These are phyloP conservation scores for Pluvialis apricaria DNA, from an alignment of 2,113 vertebrate genomes.

Conservation along the genomic window DNA sequence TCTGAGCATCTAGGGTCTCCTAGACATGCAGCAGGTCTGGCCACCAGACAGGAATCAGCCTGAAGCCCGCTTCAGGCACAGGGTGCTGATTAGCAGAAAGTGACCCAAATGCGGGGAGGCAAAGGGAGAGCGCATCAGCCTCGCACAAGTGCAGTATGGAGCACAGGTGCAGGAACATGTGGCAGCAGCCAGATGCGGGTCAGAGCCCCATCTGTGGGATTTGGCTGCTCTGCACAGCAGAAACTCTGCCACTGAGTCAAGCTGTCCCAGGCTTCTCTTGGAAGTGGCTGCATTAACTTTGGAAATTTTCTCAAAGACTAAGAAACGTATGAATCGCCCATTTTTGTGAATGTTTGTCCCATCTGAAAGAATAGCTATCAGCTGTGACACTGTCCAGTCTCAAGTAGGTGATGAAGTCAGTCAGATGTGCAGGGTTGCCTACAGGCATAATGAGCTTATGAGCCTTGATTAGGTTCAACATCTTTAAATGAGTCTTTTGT, in stretches of 20 bases:
- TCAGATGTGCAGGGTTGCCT: not conserved
- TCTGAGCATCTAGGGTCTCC: accelerated
- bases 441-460: not conserved
- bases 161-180: too few relatives aligned
- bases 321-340: not conserved
- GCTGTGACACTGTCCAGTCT: not conserved
- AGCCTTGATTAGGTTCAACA: not conserved
- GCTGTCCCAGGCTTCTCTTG: not conserved
- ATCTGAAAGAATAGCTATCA: not conserved
- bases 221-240: not conserved
- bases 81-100: not conserved
- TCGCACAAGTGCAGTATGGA: not conserved
- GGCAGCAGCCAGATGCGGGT: not conserved
- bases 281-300: not conserved
- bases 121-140: not conserved
- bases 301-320: not conserved
- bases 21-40: not conserved
- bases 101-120: not conserved
- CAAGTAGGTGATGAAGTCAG: not conserved
- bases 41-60: not conserved
- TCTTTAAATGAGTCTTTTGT: not conserved
- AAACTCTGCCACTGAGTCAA: not conserved
- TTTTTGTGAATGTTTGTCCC: not conserved
- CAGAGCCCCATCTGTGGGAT: not conserved
- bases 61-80: not conserved